A percentile compares a stretch with the other conserved stretches of the same genome.
phyloP scores from a whole-genome alignment of 2,797 vertebrate genomes.

The Eulemur coronatus region DNA sequence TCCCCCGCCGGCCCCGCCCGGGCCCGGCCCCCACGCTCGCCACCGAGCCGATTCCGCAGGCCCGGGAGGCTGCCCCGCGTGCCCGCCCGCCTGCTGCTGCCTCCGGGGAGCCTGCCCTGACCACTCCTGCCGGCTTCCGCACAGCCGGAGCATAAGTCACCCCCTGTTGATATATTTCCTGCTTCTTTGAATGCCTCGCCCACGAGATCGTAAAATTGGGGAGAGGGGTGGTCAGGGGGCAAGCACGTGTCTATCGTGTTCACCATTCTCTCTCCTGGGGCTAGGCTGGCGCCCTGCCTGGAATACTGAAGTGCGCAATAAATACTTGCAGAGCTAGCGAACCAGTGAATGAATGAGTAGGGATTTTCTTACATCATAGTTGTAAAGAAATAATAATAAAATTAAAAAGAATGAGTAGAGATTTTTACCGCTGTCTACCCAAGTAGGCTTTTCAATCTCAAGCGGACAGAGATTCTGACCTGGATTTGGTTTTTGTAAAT shows the following conservation, averaged over 20 bases:
- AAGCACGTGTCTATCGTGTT: neutral
- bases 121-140: neutral
- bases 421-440: neutral
- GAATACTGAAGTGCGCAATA: neutral
- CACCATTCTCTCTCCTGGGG: neutral
- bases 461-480: neutral
- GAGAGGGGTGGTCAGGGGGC: neutral
- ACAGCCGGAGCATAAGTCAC: neutral
- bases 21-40: rapidly evolving
- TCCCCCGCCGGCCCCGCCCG: neutral
- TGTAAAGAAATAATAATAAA: neutral
- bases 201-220: neutral
- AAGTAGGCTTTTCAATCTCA: neutral
- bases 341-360: neutral
- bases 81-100: neutral
- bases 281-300: neutral
- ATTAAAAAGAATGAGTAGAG: neutral
- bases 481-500: constrained; percentile 17
- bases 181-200: neutral
- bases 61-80: too few species aligned
- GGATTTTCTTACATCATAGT: neutral
- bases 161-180: neutral
- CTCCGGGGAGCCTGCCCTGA: neutral
- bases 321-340: neutral
- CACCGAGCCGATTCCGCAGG: rapidly evolving